Evolutionary conservation across 2,113 vertebrate species (phyloP), one percentile per base, ranked within the genome.

Genomic region (Canis aureus): DNA sequence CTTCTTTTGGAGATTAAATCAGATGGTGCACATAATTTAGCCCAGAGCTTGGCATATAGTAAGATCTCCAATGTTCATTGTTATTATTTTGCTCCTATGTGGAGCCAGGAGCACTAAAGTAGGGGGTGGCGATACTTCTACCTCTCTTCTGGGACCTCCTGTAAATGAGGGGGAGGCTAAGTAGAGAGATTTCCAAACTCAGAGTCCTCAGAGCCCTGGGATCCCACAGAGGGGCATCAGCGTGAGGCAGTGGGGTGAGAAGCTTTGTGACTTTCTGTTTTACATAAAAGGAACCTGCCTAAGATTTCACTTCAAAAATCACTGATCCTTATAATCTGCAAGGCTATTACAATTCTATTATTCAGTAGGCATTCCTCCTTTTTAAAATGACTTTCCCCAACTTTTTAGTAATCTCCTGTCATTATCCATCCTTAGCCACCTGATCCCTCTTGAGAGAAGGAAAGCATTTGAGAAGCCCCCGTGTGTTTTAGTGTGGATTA

Each of bases 371-470:
- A 55, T 78, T 92, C 81, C 11, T 79, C 23, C 71, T 91, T 94
- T 95, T 82, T 16, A 73, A 95, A 73, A 79, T 0, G 9, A 74
- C n/a, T 87, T 92, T 74, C 64, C 67, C 35, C 22, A 35, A 76
- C 29, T 85, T 85, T 83, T 95, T 49, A 85, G 43, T 78, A 10
- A 92, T 43, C 13, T 95, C 71, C 91, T 16, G 55, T 83, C 15
- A 27, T 94, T 89, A 94, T 27, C 89, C 29, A 35, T 85, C 57
- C 49, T 35, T 66, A 94, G 88, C 69, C 43, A 94, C 60, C 51
- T 79, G 93, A 82, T 95, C 23, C 80, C 78, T 49, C 49, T 76
- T 23, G 51, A 95, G 71, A 78, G 67, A 88, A 79, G 83, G 57
- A 71, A 82, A 82, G 67, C 49, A 17, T 95, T 78, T 3, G 29